A percentile compares a stretch with the other conserved stretches of the same genome.
phyloP scores from a whole-genome alignment of 2,797 vertebrate species.

The Helicolenus hilgendorfi region DNA sequence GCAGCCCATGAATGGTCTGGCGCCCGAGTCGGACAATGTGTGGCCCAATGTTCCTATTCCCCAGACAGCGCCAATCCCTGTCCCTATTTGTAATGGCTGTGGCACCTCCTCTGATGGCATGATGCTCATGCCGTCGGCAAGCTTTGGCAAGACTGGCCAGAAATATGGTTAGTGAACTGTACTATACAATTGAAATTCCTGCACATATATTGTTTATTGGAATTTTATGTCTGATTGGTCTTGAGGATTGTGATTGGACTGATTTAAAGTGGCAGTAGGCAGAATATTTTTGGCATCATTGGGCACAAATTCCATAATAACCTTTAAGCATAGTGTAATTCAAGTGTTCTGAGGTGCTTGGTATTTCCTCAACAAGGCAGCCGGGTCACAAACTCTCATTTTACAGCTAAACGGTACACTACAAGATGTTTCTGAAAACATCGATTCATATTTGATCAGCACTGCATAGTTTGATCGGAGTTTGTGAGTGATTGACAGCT shows the following conservation, averaged over 20 bases:
- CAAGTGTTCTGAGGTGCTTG: too few relatives aligned
- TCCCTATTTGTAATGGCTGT: conserved; percentile 96
- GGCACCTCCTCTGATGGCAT: conserved; percentile 91
- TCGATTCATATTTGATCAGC: too few relatives aligned
- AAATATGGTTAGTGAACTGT: conserved; percentile 89
- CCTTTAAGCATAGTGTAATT: too few relatives aligned
- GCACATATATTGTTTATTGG: neutral
- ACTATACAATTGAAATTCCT: neutral
- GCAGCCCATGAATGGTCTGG: conserved; percentile 91
- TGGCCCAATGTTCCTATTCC: conserved; percentile 95
- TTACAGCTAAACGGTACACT: too few relatives aligned
- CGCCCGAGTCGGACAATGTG: conserved; percentile 90
- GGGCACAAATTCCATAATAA: too few relatives aligned
- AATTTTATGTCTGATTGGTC: neutral
- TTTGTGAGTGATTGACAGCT: too few relatives aligned
- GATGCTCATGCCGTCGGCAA: conserved; percentile 87
- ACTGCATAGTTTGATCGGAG: too few relatives aligned
- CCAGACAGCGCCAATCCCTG: conserved; percentile 88
- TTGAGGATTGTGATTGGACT: neutral
- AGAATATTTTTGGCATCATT: too few relatives aligned
- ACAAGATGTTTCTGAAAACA: too few relatives aligned
- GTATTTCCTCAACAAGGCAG: too few relatives aligned
- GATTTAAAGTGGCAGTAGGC: neutral
- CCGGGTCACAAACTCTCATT: too few relatives aligned
- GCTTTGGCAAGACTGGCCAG: conserved; percentile 90